Evolutionary conservation across 2,888 invertebrate species (phyloP).

Genomic region (Temnothorax rugatulus): DNA sequence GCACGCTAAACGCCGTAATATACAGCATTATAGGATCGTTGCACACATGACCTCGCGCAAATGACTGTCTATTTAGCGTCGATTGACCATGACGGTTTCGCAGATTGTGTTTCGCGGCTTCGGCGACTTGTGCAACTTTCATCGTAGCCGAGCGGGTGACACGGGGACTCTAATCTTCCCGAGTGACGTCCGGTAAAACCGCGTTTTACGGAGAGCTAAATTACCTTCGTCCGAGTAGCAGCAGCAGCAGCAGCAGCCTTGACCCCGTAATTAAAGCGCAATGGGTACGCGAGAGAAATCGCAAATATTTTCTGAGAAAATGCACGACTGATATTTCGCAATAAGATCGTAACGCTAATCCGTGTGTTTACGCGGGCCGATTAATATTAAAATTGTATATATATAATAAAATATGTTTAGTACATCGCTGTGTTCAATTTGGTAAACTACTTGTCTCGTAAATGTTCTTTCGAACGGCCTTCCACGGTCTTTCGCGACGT

Average conservation of each 20-base stretch:
- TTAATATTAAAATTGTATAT: background rate
- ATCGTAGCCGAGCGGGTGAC: background rate
- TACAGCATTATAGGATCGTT: constrained; percentile 33
- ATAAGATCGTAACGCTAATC: constrained; percentile 10
- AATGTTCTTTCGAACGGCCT: background rate
- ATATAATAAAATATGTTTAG: background rate
- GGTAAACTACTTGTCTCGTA: background rate
- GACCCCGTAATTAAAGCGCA: constrained; percentile 44
- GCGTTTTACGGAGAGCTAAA: constrained; percentile 28
- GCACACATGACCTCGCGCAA: constrained; percentile 39
- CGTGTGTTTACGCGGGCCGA: background rate
- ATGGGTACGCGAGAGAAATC: constrained; percentile 32
- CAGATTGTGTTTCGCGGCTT: constrained; percentile 1
- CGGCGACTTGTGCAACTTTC: constrained; percentile 34
- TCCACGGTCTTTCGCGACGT: no score
- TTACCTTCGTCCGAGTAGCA: constrained; percentile 10
- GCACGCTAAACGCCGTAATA: background rate
- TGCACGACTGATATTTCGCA: background rate
- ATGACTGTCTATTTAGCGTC: constrained; percentile 11
- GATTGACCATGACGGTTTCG: constrained; percentile 49
- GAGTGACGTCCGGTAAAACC: constrained; percentile 33
- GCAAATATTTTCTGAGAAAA: constrained; percentile 49
- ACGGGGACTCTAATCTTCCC: constrained; percentile 30
- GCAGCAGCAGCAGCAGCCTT: constrained; percentile 7
- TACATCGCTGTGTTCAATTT: background rate